These are phyloP conservation scores for Dryomyza anilis DNA, from an alignment of 2,888 invertebrate species.

Conservation along the genomic window DNA sequence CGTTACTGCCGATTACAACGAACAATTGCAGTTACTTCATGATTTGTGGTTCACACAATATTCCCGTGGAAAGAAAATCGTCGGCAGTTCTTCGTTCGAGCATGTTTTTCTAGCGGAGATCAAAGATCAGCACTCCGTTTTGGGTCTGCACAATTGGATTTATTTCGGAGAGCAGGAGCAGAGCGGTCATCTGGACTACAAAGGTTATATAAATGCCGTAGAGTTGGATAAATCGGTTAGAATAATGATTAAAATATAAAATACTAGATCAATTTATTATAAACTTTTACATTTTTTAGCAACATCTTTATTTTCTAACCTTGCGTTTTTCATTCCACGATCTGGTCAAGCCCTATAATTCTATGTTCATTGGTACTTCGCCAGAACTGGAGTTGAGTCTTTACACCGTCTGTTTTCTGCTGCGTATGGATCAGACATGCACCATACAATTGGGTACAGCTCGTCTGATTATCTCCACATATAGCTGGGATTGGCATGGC, in stretches of 20 bases:
- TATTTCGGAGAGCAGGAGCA: conserved; percentile 53
- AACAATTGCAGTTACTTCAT: conserved; percentile 45
- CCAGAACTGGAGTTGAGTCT: conserved; percentile 52
- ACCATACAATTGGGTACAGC: conserved; percentile 45
- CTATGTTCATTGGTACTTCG: conserved; percentile 49
- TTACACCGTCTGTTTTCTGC: conserved; percentile 50
- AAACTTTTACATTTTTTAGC: conserved; percentile 31
- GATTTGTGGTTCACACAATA: conserved; percentile 53
- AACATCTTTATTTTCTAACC: conserved; percentile 36
- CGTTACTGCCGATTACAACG: conserved; percentile 42
- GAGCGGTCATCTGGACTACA: conserved; percentile 50
- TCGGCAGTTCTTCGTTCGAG: conserved; percentile 55
- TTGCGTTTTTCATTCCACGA: conserved; percentile 45
- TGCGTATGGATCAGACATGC: conserved; percentile 44
- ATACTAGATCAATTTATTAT: too few relatives aligned
- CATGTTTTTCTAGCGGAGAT: conserved; percentile 53
- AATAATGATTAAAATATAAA: too few relatives aligned
- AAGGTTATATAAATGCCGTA: conserved; percentile 44
- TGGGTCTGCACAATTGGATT: conserved; percentile 54
- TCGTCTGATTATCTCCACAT: conserved; percentile 43
- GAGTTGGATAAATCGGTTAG: too few relatives aligned
- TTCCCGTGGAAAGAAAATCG: conserved; percentile 44
- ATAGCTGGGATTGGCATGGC: conserved; percentile 48
- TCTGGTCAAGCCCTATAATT: conserved; percentile 41
- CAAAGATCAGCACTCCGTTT: conserved; percentile 43